Evolutionary conservation across 2,113 vertebrate species (phyloP).

Genomic region (Malaclemys terrapin): DNA sequence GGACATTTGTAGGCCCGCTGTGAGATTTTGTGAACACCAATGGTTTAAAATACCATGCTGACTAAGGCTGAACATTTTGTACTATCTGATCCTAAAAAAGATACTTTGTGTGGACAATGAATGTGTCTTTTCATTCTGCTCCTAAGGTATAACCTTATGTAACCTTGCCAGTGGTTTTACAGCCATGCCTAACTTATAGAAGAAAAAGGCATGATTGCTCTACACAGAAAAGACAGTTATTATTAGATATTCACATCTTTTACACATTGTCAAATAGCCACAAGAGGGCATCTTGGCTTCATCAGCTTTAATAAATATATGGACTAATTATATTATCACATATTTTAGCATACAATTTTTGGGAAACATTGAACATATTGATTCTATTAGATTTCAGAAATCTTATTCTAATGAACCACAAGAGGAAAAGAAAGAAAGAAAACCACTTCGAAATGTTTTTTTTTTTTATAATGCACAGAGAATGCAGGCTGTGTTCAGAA

Average conservation of each 20-base stretch:
- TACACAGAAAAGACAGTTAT: accelerated
- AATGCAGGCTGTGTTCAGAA: not conserved
- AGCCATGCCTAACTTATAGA: not conserved
- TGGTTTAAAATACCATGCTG: conserved; percentile 6
- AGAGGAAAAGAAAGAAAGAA: not conserved
- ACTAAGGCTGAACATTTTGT: not conserved
- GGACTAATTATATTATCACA: conserved; percentile 8
- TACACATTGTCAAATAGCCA: conserved; percentile 23
- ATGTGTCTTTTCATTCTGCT: not conserved
- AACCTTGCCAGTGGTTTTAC: not conserved
- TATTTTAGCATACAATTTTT: not conserved
- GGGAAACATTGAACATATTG: not conserved
- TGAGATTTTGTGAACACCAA: not conserved
- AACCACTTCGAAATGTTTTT: accelerated
- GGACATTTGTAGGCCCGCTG: not conserved
- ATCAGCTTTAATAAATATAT: conserved; percentile 3
- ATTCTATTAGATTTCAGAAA: not conserved
- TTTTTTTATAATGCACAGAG: not conserved
- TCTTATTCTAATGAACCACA: not conserved
- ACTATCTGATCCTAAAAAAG: not conserved
- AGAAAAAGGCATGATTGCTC: not conserved
- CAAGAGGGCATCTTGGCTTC: conserved; percentile 79
- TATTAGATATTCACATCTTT: not conserved
- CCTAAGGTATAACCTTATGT: not conserved
- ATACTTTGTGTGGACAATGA: not conserved